Conservation (phyloP, 2,888 invertebrate species). For the Hybos culiciformis region DNA sequence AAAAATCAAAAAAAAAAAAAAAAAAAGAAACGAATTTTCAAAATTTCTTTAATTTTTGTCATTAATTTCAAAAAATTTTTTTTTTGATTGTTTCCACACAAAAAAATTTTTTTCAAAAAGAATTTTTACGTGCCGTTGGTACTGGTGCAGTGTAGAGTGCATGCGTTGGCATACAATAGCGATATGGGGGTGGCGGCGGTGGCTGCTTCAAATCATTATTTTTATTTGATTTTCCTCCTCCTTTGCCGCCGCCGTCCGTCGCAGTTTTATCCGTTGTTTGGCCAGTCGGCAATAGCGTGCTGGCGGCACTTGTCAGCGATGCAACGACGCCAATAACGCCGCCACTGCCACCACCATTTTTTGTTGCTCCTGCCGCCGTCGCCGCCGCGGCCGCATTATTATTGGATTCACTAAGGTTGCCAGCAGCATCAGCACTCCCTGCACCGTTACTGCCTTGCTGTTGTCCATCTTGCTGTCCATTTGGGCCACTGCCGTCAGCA, state of each 20-base stretch:
- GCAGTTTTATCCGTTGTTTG: constrained; percentile 11
- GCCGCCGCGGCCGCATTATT: constrained; percentile 6
- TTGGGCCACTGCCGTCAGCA: constrained; percentile 14
- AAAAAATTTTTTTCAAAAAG: constrained; percentile 14
- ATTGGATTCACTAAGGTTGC: constrained; percentile 3
- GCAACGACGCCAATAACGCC: constrained; percentile 9
- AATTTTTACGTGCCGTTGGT: constrained; percentile 49
- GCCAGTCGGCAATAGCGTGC: constrained; percentile 10
- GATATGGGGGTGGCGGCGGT: constrained; percentile 33
- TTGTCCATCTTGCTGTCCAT: too few species aligned
- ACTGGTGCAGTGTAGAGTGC: constrained; percentile 46
- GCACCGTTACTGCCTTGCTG: background rate
- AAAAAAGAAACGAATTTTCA: background rate
- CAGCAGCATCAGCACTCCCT: constrained; percentile 5
- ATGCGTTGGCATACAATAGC: constrained; percentile 48
- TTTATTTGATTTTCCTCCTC: background rate
- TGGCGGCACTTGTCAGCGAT: constrained; percentile 8
- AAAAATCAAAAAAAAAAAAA: background rate
- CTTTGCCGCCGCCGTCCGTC: constrained; percentile 8
- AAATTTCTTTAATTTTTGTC: background rate
- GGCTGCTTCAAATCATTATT: constrained; percentile 6
- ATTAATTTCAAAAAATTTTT: background rate
- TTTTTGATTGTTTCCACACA: constrained; percentile 4
- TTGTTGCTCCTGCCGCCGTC: constrained; percentile 3
- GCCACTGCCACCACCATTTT: constrained; percentile 14